Conservation (phyloP, 92 coral and sea anemone species). For the Desmophyllum pertusum region DNA sequence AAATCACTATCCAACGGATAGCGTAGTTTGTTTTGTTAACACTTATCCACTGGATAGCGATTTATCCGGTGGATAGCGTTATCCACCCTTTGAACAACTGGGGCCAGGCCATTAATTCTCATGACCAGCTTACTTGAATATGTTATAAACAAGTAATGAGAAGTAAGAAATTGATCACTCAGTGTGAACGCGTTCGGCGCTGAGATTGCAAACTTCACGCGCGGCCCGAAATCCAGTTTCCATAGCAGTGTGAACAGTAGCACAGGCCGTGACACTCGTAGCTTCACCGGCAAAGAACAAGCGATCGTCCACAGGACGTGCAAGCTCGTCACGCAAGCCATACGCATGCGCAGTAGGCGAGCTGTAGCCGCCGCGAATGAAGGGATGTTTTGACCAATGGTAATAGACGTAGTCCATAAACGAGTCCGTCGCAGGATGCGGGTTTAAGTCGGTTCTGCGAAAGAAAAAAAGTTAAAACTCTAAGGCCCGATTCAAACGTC, state of each 20-base stretch:
- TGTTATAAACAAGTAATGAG: too few species aligned
- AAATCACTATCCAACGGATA: too few species aligned
- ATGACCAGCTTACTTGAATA: too few species aligned
- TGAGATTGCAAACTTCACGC: slow-evolving; percentile 54
- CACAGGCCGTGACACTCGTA: slow-evolving; percentile 61
- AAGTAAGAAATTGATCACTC: too few species aligned
- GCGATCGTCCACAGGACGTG: slow-evolving; percentile 68
- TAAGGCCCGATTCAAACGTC: too few species aligned
- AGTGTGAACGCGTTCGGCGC: not conserved
- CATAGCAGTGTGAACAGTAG: slow-evolving; percentile 88
- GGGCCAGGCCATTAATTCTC: too few species aligned
- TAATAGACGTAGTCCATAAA: slow-evolving; percentile 75
- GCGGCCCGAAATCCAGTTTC: slow-evolving; percentile 90
- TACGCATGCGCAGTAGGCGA: slow-evolving; percentile 86
- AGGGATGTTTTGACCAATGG: slow-evolving; percentile 95
- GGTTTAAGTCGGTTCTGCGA: slow-evolving; percentile 26
- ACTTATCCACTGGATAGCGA: too few species aligned
- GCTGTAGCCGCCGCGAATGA: slow-evolving; percentile 92
- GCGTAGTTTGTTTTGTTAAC: too few species aligned
- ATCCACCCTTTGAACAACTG: too few species aligned
- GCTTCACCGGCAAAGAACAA: slow-evolving; percentile 98
- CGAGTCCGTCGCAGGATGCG: slow-evolving; percentile 69
- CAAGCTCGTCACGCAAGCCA: slow-evolving; percentile 79
- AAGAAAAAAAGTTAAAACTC: not conserved
- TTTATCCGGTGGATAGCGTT: too few species aligned